These are phyloP conservation scores for Tachystola acroxantha DNA, from an alignment of 2,888 invertebrate species.

Conservation along the genomic window DNA sequence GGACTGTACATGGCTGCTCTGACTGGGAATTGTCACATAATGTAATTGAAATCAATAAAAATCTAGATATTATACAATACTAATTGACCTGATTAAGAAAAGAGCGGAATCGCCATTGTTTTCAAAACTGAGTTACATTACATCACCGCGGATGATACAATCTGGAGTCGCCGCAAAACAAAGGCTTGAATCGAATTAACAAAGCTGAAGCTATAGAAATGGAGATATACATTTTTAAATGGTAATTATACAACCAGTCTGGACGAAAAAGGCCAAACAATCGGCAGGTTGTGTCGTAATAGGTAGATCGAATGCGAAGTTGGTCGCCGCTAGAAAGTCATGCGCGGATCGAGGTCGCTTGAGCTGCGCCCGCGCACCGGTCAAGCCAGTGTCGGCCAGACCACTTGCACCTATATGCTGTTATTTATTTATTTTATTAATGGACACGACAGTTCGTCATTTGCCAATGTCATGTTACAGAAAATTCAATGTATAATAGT, in stretches of 20 bases:
- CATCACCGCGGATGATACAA: too few relatives aligned
- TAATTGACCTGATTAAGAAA: too few relatives aligned
- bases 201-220: not conserved
- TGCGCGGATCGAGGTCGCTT: constrained; percentile 5
- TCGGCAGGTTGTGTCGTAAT: constrained; percentile 5
- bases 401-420: not conserved
- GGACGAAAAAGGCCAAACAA: not conserved
- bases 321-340: constrained; percentile 9
- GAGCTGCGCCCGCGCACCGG: not conserved
- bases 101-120: too few relatives aligned
- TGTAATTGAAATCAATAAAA: not conserved
- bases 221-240: not conserved
- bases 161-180: too few relatives aligned
- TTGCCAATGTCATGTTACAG: too few relatives aligned
- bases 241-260: constrained; percentile 4
- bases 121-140: too few relatives aligned
- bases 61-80: not conserved
- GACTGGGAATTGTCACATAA: not conserved
- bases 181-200: not conserved
- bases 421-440: not conserved
- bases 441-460: too few relatives aligned
- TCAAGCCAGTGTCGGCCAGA: not conserved
- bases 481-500: too few relatives aligned
- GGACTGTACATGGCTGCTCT: too few relatives aligned
- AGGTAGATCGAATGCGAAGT: constrained; percentile 8